Evolutionary conservation across 2,113 vertebrate genomes (phyloP).

Genomic region (Aramus guarauna): DNA sequence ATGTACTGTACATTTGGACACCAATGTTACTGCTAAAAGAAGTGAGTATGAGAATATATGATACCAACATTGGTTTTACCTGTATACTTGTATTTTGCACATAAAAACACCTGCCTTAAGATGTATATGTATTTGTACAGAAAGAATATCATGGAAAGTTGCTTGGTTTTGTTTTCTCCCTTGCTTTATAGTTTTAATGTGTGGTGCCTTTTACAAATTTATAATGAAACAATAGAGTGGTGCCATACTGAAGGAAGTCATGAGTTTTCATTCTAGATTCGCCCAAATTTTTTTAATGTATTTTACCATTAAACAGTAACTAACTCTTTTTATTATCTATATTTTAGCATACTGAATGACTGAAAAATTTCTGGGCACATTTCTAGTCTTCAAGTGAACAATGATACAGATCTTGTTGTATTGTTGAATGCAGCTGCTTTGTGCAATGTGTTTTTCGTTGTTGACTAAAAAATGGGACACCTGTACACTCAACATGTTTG

Average conservation of each 20-base stretch:
- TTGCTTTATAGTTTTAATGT: conserved; percentile 82
- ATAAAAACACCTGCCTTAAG: conserved; percentile 79
- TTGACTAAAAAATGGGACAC: conserved; percentile 37
- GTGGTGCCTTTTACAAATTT: conserved; percentile 88
- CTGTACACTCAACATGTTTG: conserved; percentile 18
- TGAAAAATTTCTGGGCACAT: conserved; percentile 39
- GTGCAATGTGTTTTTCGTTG: conserved; percentile 39
- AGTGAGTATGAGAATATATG: conserved; percentile 60
- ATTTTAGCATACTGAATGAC: conserved; percentile 60
- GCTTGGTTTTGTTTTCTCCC: conserved; percentile 62
- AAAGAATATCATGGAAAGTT: conserved; percentile 56
- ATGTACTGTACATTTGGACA: conserved; percentile 69
- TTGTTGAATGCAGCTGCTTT: conserved; percentile 58
- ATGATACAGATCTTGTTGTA: conserved; percentile 25
- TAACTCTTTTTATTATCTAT: conserved; percentile 59
- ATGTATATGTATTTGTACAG: conserved; percentile 67
- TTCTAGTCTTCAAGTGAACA: conserved; percentile 55
- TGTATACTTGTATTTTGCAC: conserved; percentile 75
- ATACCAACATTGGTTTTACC: conserved; percentile 66
- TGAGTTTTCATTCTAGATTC: conserved; percentile 62
- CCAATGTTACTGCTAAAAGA: conserved; percentile 62
- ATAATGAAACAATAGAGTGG: conserved; percentile 56
- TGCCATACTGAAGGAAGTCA: conserved; percentile 61
- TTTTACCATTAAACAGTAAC: conserved; percentile 69
- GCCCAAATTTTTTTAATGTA: conserved; percentile 62